A percentile compares a stretch with the other conserved stretches of the same genome.
phyloP scores from a whole-genome alignment of 2,888 invertebrate species.

The Microchrysa polita region DNA sequence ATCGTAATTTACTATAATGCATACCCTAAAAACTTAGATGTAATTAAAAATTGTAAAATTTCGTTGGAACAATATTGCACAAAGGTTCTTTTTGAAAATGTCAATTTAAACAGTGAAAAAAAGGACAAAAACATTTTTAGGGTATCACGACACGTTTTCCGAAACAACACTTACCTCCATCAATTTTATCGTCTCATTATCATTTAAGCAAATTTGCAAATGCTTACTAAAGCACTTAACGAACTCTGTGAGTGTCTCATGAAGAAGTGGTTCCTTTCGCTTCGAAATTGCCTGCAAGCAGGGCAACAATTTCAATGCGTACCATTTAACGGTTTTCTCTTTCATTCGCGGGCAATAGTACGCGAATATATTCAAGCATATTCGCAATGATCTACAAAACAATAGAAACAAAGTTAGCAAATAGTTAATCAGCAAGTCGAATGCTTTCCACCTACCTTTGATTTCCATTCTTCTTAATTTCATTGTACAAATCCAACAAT shows the following conservation, averaged over 20 bases:
- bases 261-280: constrained; percentile 69
- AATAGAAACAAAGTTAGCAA: background rate
- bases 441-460: constrained; percentile 56
- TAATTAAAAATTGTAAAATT: no score
- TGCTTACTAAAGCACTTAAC: constrained; percentile 60
- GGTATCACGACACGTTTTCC: no score
- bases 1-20: no score
- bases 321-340: constrained; percentile 81
- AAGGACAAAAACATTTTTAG: no score
- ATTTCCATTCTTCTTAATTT: constrained; percentile 81
- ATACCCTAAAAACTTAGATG: no score
- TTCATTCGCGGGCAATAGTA: constrained; percentile 78
- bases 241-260: constrained; percentile 62
- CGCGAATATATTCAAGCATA: constrained; percentile 80
- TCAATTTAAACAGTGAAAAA: no score
- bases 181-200: constrained; percentile 61
- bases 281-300: constrained; percentile 76
- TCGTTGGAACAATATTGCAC: no score
- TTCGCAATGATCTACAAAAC: constrained; percentile 72
- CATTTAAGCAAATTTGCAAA: constrained; percentile 62
- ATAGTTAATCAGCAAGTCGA: no score
- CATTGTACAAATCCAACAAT: constrained; percentile 82
- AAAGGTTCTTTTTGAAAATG: no score
- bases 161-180: constrained; percentile 64
- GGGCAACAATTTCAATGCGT: constrained; percentile 78